Evolutionary conservation across 2,113 vertebrate species (phyloP).

Genomic region (Serilophus lunatus): DNA sequence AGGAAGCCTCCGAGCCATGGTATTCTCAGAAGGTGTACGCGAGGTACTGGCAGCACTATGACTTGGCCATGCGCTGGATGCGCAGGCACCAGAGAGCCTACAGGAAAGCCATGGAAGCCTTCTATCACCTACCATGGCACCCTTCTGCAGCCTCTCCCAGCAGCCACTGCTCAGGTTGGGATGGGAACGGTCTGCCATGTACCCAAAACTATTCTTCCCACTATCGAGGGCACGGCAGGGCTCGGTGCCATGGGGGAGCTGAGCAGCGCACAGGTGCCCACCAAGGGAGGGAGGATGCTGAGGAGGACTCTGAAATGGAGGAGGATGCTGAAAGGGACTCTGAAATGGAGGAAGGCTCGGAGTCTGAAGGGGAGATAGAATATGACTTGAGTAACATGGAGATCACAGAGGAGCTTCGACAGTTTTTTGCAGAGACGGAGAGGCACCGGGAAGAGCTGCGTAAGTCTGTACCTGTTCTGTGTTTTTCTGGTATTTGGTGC

Average conservation of each 20-base stretch:
- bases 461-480: conserved; percentile 66
- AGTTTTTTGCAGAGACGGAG: conserved; percentile 92
- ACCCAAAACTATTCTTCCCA: neutral
- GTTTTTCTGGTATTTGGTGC: neutral
- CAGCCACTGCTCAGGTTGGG: conserved; percentile 60
- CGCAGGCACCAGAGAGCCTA: conserved; percentile 83
- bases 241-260: rapidly evolving
- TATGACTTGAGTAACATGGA: conserved; percentile 93
- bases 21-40: conserved; percentile 76
- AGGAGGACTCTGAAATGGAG: neutral
- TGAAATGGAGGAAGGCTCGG: neutral
- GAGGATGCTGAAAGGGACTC: neutral
- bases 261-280: neutral
- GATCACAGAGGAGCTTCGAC: conserved; percentile 92
- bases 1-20: conserved; percentile 62
- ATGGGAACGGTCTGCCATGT: neutral
- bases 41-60: conserved; percentile 92
- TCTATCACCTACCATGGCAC: conserved; percentile 19
- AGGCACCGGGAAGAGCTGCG: conserved; percentile 86
- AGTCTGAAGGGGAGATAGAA: conserved; percentile 76
- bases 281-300: neutral
- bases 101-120: conserved; percentile 76
- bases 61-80: conserved; percentile 87
- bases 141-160: neutral
- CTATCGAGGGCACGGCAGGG: neutral